Percentiles rank a stretch among this genome's conserved stretches.
Evolutionary conservation across 2,888 invertebrate genomes (phyloP).

Genomic region (Mayetiola destructor): DNA sequence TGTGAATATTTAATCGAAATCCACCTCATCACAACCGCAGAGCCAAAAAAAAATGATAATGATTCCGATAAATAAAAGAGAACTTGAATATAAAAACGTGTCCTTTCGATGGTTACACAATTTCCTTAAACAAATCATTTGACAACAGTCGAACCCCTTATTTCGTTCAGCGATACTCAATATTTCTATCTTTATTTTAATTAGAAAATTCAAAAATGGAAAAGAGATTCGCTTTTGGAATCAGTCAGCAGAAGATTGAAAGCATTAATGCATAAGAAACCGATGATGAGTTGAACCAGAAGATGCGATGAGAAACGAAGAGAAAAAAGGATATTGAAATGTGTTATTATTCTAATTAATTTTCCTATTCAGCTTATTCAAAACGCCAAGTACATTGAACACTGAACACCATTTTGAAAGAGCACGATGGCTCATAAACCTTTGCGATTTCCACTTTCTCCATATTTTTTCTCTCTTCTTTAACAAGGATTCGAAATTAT

Average conservation of each 20-base stretch:
- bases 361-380: slow-evolving; percentile 1
- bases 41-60: too few species aligned
- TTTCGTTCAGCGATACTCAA: background rate
- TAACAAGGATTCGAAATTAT: slow-evolving; percentile 6
- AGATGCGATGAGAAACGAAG: too few species aligned
- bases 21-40: too few species aligned
- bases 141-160: background rate
- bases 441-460: background rate
- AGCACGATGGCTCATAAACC: too few species aligned
- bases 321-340: background rate
- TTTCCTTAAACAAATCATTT: slow-evolving; percentile 5
- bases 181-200: slow-evolving; percentile 8
- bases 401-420: too few species aligned
- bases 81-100: too few species aligned
- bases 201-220: slow-evolving; percentile 2
- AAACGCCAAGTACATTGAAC: too few species aligned
- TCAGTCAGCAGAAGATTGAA: background rate
- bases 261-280: background rate
- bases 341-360: slow-evolving; percentile 12
- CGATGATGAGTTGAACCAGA: background rate
- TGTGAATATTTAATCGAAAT: too few species aligned
- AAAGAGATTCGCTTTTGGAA: background rate
- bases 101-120: too few species aligned
- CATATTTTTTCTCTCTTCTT: background rate
- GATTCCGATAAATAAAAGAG: too few species aligned